Evolutionary conservation across 2,797 vertebrate species (phyloP), one percentile per base, ranked within the genome.

Genomic region (Ctenopoma multispine): DNA sequence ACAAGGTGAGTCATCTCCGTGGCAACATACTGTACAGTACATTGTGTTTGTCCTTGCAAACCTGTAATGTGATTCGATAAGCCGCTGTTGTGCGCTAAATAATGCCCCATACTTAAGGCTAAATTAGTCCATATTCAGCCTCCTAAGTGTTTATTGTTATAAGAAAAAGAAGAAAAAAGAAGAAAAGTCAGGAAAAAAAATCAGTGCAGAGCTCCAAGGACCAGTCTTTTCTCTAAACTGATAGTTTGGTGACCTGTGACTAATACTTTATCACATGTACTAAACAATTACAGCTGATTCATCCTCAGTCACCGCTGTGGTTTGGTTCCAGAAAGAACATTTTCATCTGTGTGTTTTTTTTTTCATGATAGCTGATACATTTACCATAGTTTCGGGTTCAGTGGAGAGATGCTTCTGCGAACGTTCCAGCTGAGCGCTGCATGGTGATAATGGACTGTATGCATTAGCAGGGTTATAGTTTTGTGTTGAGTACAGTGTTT

Each of bases 391-490:
- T 69, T 47, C 63, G 48, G 54, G 76, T 73, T 85, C 77, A 80
- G 57, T 72, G 72, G 79, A 40, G 46, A 31, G 50, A 71, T 1
- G 63, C 57, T 63, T 66, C 15, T 73, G 76, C 53, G 65, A 62
- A 68, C 38, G 53, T 49, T 71, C 69, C 79, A 63, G 72, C 80
- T 75, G 78, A 79, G 63, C 57, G 51, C 62, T 44, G 48, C 55
- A 43, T 50, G 50, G 41, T 70, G 80, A 80, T 87, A 71, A 84
- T 82, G 85, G 77, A 46, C 72, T 41, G 41, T 65, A 14, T 86
- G 72, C 79, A 80, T 88, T 83, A 79, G 76, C 34, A 15, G 59
- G 72, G 72, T 81, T 79, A 62, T 41, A 57, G 54, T 79, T 90
- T 79, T 75, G 47, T 83, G 82, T 72, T 49, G 55, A 67, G 58